These are phyloP conservation scores for Toxotes chatareus DNA, from an alignment of 2,113 vertebrate species.

Conservation along the genomic window DNA sequence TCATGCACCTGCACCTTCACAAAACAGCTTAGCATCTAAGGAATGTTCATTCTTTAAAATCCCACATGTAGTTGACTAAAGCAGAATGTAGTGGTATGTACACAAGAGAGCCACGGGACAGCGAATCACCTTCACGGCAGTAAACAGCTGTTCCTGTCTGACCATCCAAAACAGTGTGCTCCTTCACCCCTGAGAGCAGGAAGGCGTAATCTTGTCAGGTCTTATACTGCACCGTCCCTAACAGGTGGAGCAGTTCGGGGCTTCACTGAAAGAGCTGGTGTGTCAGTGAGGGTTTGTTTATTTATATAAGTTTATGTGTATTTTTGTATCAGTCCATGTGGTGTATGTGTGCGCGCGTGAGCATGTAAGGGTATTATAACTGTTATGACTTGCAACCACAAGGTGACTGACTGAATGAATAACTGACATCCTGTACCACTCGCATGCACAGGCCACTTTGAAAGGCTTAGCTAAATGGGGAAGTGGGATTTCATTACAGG, in stretches of 20 bases:
- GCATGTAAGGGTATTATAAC: slow-evolving; percentile 60
- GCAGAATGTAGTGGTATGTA: slow-evolving; percentile 13
- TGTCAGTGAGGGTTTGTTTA: slow-evolving; percentile 55
- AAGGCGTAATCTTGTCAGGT: slow-evolving; percentile 58
- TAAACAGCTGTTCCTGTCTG: slow-evolving; percentile 68
- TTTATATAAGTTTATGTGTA: slow-evolving; percentile 59
- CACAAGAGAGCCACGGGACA: slow-evolving; percentile 36
- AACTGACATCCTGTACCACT: slow-evolving; percentile 57
- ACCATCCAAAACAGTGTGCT: slow-evolving; percentile 56
- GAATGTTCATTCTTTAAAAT: neutral
- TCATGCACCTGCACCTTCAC: no score
- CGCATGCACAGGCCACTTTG: slow-evolving; percentile 56
- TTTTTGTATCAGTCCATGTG: slow-evolving; percentile 45
- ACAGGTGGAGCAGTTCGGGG: slow-evolving; percentile 63
- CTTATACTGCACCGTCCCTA: slow-evolving; percentile 32
- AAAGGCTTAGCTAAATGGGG: slow-evolving; percentile 71
- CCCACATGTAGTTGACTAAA: slow-evolving; percentile 29
- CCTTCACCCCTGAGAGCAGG: slow-evolving; percentile 62
- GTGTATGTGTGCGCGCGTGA: slow-evolving; percentile 14
- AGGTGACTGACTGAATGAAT: slow-evolving; percentile 69
- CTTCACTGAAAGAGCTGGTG: slow-evolving; percentile 45
- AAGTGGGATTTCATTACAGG: slow-evolving; percentile 68
- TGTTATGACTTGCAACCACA: slow-evolving; percentile 62
- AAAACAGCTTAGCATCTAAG: neutral
- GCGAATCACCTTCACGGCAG: slow-evolving; percentile 46